phyloP scores from a whole-genome alignment of 2,888 invertebrate genomes.

The Eristalis intricaria region DNA sequence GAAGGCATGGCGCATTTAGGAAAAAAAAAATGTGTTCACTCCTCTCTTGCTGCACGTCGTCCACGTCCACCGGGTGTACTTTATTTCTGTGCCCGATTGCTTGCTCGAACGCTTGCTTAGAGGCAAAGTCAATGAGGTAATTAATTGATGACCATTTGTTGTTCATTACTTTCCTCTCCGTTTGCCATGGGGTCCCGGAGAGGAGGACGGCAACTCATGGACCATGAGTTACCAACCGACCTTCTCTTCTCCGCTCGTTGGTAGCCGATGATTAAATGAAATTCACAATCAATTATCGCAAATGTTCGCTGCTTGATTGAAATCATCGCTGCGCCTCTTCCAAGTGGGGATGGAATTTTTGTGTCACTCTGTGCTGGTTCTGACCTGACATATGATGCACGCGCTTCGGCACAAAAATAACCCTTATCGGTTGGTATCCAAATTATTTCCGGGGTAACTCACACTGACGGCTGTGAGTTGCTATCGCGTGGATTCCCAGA shows the following conservation, averaged over 20 bases:
- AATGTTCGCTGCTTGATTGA: not conserved
- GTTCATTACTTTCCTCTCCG: constrained; percentile 5
- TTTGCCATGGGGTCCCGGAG: too few species aligned
- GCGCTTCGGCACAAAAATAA: not conserved
- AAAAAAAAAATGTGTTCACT: not conserved
- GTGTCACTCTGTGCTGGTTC: too few species aligned
- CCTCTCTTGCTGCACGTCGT: too few species aligned
- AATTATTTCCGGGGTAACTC: not conserved
- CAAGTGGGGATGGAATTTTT: not conserved
- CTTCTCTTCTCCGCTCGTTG: not conserved
- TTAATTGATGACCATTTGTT: constrained; percentile 24
- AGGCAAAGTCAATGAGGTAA: constrained; percentile 9
- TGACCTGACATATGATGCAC: too few species aligned
- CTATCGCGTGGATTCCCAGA: not conserved
- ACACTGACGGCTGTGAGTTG: not conserved
- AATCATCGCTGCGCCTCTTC: not conserved
- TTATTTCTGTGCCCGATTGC: not conserved
- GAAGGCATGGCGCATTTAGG: not conserved
- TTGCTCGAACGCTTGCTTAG: not conserved
- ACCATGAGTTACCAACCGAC: constrained; percentile 12
- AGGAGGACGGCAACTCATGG: not conserved
- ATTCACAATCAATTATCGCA: constrained; percentile 30
- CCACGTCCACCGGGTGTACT: not conserved
- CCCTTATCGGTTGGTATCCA: not conserved
- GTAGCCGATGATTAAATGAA: constrained; percentile 29